phyloP scores from a whole-genome alignment of 1,140 invertebrate genomes.

The Camponotus vicinus region DNA sequence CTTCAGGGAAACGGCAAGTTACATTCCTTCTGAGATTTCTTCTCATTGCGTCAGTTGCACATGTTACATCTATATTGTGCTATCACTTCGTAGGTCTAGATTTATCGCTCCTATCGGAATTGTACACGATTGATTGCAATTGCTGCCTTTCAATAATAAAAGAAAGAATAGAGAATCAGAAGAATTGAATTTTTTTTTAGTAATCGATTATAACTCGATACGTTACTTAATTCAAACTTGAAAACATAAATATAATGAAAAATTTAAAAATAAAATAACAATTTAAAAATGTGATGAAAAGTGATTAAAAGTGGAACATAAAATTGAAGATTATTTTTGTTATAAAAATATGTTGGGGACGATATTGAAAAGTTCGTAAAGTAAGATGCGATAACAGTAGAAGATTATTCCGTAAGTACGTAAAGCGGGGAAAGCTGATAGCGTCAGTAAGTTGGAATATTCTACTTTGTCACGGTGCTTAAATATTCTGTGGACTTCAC shows the following conservation, averaged over 20 bases:
- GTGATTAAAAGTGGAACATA: not conserved
- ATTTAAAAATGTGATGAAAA: not conserved
- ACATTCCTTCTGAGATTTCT: conserved; percentile 35
- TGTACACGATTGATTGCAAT: not conserved
- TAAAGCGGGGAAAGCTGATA: conserved; percentile 39
- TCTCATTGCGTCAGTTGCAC: not conserved
- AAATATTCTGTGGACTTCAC: conserved; percentile 42
- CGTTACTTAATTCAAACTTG: not conserved
- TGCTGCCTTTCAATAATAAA: not conserved
- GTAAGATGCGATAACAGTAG: conserved; percentile 20
- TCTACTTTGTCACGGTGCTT: conserved; percentile 49
- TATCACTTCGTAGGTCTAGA: not conserved
- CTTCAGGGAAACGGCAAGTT: not conserved
- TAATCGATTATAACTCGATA: not conserved
- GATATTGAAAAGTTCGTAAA: conserved; percentile 35
- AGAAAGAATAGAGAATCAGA: not conserved
- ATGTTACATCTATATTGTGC: not conserved
- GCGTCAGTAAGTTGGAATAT: conserved; percentile 46
- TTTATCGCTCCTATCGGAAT: not conserved
- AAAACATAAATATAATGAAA: not conserved
- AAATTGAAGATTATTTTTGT: not conserved
- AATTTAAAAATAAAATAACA: not conserved
- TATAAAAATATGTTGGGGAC: not conserved
- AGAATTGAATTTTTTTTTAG: not conserved
- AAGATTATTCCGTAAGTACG: conserved; percentile 16